Base-by-base conservation (phyloP, 2,888 invertebrate species). In the Calliscelio sp. region DNA sequence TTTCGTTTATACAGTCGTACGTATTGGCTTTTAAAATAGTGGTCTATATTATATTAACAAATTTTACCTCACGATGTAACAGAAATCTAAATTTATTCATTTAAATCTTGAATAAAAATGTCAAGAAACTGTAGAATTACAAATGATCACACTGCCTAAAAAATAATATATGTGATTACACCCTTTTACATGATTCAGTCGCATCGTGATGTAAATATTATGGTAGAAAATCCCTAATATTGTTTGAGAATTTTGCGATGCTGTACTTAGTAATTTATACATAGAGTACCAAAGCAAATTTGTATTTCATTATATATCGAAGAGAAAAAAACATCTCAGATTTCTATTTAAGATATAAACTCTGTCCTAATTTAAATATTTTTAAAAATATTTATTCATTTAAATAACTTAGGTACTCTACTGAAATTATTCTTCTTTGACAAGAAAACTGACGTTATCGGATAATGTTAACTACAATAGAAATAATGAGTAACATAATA, bases 211-310 rank as follows among this genome's bases (percentile, higher is more conserved):
- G 8, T 10, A 14, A 55, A 24, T 22, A 20, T 63, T 18, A 49
- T 51, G 35, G n/a, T n/a, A n/a, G n/a, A n/a, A n/a, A n/a, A n/a
- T n/a, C n/a, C n/a, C n/a, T n/a, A n/a, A n/a, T n/a, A n/a, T n/a
- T n/a, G n/a, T n/a, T n/a, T n/a, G n/a, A n/a, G n/a, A n/a, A 49
- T 51, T 66, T 77, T 25, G 49, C 46, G 35, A 77, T 65, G 25
- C 20, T 22, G 75, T 77, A 77, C 66, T 77, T 77, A 77, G 38
- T n/a, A n/a, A n/a, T n/a, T n/a, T n/a, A n/a, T n/a, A n/a, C n/a
- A n/a, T n/a, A n/a, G n/a, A n/a, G n/a, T n/a, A n/a, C n/a, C n/a
- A n/a, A n/a, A n/a, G n/a, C n/a, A n/a, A n/a, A n/a, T n/a, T n/a
- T n/a, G n/a, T n/a, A n/a, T n/a, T n/a, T n/a, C n/a, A n/a, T n/a